Base-by-base conservation (phyloP, 2,888 invertebrate species). In the Branchellion lobata region DNA sequence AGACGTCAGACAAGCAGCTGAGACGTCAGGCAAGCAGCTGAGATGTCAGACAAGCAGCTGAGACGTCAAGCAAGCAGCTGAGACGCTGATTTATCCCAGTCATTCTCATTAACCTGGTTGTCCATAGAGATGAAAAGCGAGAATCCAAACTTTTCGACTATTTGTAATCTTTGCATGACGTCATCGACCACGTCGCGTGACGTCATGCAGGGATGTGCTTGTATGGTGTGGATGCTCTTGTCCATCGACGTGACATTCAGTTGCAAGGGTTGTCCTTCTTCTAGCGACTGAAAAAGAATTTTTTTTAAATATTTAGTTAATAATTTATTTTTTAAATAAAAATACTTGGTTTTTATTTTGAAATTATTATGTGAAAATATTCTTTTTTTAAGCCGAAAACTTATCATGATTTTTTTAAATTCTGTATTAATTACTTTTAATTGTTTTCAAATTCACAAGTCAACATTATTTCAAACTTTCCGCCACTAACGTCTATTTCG, bases 141-240 rank as follows among this genome's bases (percentile, higher is more conserved):
- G 75, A 83, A 83, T 14, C 83, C 83, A 69, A 83, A 83, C 40
- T 79, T 69, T 40, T 83, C 81, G n/a, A 81, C 80, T 21, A 83
- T 82, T 14, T 81, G 79, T 31, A 82, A 71, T 65, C 78, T 81
- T 1, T 74, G 78, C 21, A 81, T 79, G 14, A 83, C 75, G 31
- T 68, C 68, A 29, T 75, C 53, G 61, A 81, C 73, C 69, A 83
- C 80, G 57, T 83, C 83, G 2, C 61, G 40, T 5, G 82, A 71
- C 1, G 83, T 82, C 0, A 81, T 81, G 27, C 82, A 81, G 1
- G 82, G 40, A 68, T 83, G 82, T 3, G 76, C 81, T 57, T 81
- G 81, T 24, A 82, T 47, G 21, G 76, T 75, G 31, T 82, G 79
- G 8, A 78, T 69, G 11, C 36, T 29, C 1, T 81, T 82, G 33